Base-by-base conservation (phyloP, 2,888 invertebrate species). In the Hypselothyrea guttata region DNA sequence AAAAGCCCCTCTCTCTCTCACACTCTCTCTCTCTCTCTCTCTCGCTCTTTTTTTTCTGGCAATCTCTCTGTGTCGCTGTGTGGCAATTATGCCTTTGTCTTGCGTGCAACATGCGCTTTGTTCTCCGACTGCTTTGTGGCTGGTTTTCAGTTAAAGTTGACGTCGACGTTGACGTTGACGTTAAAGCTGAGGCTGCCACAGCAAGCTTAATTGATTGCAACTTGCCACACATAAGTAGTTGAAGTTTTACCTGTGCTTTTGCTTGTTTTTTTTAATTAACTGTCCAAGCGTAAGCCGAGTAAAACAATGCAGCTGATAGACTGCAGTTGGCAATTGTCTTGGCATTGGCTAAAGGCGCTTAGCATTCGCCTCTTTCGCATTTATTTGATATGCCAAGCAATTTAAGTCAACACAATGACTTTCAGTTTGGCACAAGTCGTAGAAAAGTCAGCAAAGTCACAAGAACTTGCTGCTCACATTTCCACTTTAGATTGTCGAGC, bases 21-120 rank as follows among this genome's bases (percentile, higher is more conserved):
- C 22, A 22, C 22, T 22, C 22, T 22, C 22, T 22, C 5, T 22
- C 22, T 22, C 22, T 22, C 22, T 22, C 4, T 7, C 22, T 22
- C 22, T 22, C 4, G 3, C 22, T 22, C 22, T 22, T 13, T 4
- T 16, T 9, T 9, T n/a, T 9, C 33, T 4, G 13, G 15, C 35
- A 37, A 15, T 38, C 18, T 38, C 16, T 38, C n/a, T 38, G 16
- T 38, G 38, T 18, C 18, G n/a, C 18, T 38, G 38, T 22, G 22
- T 22, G 22, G 81, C 66, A 84, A 84, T 81, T 78, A 78, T 68
- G 74, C 62, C 57, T 71, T 78, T 78, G 78, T 84, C 74, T 81
- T 37, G 52, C 41, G 22, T 22, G 22, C 37, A 58, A 58, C 15
- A 55, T 54, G 49, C 60, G 58, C 71, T 47, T 70, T 62, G 53